These are phyloP conservation scores for Mastomys natalensis DNA, from an alignment of 2,113 vertebrate genomes.

Conservation along the genomic window DNA sequence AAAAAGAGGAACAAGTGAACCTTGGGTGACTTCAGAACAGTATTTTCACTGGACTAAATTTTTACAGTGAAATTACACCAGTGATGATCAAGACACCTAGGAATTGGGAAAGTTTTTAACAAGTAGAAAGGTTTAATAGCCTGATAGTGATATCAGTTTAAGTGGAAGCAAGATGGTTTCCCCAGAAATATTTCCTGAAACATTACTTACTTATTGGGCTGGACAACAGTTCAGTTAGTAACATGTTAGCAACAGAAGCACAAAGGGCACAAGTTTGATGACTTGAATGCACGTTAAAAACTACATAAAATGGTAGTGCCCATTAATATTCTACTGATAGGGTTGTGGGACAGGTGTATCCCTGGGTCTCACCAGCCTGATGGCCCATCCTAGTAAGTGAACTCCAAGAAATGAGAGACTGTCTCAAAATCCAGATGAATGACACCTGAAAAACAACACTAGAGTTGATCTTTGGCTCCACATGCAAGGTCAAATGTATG, in stretches of 20 bases:
- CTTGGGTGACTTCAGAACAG: background rate
- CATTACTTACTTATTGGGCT: background rate
- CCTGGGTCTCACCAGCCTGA: no score
- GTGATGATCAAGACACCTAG: fast-evolving
- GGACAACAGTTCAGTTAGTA: background rate
- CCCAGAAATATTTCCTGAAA: background rate
- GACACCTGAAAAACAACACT: background rate
- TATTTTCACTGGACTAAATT: background rate
- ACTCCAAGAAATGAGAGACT: background rate
- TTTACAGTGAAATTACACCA: background rate
- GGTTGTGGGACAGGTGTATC: fast-evolving
- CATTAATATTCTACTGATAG: no score
- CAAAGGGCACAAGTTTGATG: background rate
- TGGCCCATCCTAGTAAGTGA: background rate
- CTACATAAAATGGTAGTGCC: background rate
- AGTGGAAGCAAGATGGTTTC: background rate
- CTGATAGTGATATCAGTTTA: background rate
- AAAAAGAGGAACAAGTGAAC: background rate
- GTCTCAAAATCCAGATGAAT: background rate
- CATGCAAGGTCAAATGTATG: background rate
- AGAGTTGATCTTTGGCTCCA: background rate
- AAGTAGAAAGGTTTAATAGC: background rate
- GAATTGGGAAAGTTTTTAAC: background rate
- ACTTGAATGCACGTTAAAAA: no score
- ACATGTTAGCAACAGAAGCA: background rate